Evolutionary conservation across 2,113 vertebrate genomes (phyloP).

Genomic region (Stegastes partitus): DNA sequence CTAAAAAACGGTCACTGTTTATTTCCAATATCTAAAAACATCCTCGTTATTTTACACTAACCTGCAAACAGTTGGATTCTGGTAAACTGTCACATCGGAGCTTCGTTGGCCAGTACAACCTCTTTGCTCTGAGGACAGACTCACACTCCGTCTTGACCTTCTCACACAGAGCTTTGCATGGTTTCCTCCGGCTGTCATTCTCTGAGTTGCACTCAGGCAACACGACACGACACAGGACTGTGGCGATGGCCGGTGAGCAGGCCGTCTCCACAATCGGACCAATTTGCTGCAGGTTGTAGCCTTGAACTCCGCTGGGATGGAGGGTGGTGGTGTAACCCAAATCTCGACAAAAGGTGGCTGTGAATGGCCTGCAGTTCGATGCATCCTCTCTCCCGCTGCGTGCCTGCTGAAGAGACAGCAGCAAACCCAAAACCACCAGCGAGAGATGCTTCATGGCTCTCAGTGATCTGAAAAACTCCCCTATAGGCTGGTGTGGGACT

Average conservation of each 20-base stretch:
- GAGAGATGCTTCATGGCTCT: conserved; percentile 50
- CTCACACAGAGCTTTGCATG: conserved; percentile 71
- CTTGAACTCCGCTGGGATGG: conserved; percentile 41
- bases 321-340: conserved; percentile 66
- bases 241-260: conserved; percentile 54
- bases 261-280: conserved; percentile 65
- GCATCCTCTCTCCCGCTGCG: neutral
- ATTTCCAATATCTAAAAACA: too few species aligned
- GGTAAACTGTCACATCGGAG: conserved; percentile 66
- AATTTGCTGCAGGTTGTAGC: conserved; percentile 47
- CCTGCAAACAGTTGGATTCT: conserved; percentile 63
- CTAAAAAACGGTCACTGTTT: too few species aligned
- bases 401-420: conserved; percentile 9
- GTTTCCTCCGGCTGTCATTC: conserved; percentile 44
- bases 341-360: conserved; percentile 60
- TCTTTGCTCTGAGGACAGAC: conserved; percentile 22
- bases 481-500: neutral
- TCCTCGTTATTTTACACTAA: neutral
- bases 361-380: conserved; percentile 51
- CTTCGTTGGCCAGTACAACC: conserved; percentile 50
- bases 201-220: conserved; percentile 68
- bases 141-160: conserved; percentile 74
- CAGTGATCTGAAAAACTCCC: too few species aligned
- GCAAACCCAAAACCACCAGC: conserved; percentile 8
- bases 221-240: conserved; percentile 65